Percentiles rank a stretch among this genome's conserved stretches.
Conservation (phyloP, 2,113 vertebrate species). For the Spilogale gracilis region DNA sequence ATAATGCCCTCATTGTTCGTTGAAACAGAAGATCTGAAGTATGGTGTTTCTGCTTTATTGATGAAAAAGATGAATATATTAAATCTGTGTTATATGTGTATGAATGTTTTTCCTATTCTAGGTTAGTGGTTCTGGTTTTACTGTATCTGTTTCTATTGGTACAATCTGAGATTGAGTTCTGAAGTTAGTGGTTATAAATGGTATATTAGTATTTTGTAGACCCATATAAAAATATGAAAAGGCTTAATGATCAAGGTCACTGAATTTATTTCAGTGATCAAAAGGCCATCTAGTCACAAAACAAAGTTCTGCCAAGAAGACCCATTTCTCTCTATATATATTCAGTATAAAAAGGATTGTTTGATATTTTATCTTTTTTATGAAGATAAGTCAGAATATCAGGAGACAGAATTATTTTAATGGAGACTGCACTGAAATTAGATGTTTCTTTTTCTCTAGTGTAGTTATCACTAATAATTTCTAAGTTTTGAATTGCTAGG, state of each 20-base stretch:
- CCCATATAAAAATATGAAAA: conserved; percentile 31
- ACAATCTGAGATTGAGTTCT: conserved; percentile 51
- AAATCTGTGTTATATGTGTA: background rate
- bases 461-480: background rate
- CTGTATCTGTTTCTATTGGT: background rate
- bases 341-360: background rate
- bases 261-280: background rate
- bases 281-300: background rate
- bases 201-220: background rate
- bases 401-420: conserved; percentile 41
- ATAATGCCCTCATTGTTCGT: background rate
- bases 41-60: background rate
- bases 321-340: background rate
- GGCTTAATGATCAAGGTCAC: background rate
- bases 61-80: conserved; percentile 10
- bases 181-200: background rate
- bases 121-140: conserved; percentile 12
- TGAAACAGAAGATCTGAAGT: background rate
- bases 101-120: background rate
- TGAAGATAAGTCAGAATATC: conserved; percentile 38
- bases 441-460: conserved; percentile 26
- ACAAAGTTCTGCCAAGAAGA: background rate
- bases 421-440: background rate
- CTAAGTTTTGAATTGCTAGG: conserved; percentile 18
- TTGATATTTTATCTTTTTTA: background rate